Evolutionary conservation across 1,140 invertebrate species (phyloP).

Genomic region (Lepidotrigona ventralis): DNA sequence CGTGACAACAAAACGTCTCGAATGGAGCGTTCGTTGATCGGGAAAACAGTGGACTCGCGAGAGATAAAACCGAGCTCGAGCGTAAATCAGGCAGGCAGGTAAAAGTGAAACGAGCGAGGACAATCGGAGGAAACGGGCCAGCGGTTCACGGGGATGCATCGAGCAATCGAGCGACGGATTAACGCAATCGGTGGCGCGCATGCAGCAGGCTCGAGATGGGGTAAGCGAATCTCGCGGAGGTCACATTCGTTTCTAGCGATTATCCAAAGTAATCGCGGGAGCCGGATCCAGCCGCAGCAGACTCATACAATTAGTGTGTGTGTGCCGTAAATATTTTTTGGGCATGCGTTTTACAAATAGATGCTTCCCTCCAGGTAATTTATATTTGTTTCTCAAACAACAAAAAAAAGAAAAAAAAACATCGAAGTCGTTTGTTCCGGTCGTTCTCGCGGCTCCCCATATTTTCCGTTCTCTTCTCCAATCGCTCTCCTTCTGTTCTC

Average conservation of each 20-base stretch:
- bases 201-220: not conserved
- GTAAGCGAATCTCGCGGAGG: constrained; percentile 8
- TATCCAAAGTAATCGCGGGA: constrained; percentile 14
- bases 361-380: constrained; percentile 72
- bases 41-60: not conserved
- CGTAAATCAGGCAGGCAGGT: not conserved
- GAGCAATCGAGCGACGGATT: constrained; percentile 23
- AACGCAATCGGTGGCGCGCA: constrained; percentile 24
- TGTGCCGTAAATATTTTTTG: constrained; percentile 78
- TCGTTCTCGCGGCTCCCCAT: constrained; percentile 62
- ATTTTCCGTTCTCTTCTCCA: constrained; percentile 61
- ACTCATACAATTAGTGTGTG: constrained; percentile 60
- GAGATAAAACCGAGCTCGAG: not conserved
- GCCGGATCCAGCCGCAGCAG: constrained; percentile 11
- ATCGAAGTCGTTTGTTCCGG: not conserved
- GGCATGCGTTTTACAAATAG: constrained; percentile 78
- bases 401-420: no score
- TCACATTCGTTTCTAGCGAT: constrained; percentile 29
- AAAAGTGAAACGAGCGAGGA: not conserved
- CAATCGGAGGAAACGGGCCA: not conserved
- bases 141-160: not conserved
- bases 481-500: constrained; percentile 35
- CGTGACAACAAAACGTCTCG: not conserved
- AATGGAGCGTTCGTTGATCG: not conserved
- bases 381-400: constrained; percentile 12